These are phyloP conservation scores for Eurosta solidaginis DNA, from an alignment of 1,140 invertebrate species.

Conservation along the genomic window DNA sequence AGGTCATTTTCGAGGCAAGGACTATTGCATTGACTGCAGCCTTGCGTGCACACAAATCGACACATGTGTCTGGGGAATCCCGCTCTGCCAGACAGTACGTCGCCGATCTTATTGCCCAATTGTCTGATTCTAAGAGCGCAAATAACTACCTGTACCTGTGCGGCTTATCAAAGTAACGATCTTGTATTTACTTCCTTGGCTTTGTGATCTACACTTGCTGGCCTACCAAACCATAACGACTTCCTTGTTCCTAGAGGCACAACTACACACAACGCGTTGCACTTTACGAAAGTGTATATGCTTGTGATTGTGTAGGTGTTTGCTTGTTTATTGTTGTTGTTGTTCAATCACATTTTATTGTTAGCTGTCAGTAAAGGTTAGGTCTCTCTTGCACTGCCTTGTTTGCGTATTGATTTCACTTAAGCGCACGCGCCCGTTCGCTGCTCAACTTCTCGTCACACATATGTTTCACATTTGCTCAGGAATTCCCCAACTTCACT, in stretches of 20 bases:
- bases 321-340: background rate
- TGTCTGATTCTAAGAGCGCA: background rate
- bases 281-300: too few species aligned
- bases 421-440: background rate
- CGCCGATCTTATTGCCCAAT: background rate
- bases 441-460: conserved; percentile 2
- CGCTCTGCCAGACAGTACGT: background rate
- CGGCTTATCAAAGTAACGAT: too few species aligned
- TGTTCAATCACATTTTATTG: background rate
- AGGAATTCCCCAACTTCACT: background rate
- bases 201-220: too few species aligned
- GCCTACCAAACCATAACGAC: background rate
- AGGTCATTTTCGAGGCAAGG: background rate
- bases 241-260: too few species aligned
- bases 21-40: too few species aligned
- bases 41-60: background rate
- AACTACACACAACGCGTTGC: too few species aligned
- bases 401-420: background rate
- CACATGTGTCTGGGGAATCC: background rate
- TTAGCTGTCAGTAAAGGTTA: too few species aligned
- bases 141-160: background rate
- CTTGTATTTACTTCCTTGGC: too few species aligned
- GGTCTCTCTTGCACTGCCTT: too few species aligned
- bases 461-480: background rate
- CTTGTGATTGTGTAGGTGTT: background rate